Base-by-base conservation (phyloP, 2,113 vertebrate genomes). In the Axis porcinus region DNA sequence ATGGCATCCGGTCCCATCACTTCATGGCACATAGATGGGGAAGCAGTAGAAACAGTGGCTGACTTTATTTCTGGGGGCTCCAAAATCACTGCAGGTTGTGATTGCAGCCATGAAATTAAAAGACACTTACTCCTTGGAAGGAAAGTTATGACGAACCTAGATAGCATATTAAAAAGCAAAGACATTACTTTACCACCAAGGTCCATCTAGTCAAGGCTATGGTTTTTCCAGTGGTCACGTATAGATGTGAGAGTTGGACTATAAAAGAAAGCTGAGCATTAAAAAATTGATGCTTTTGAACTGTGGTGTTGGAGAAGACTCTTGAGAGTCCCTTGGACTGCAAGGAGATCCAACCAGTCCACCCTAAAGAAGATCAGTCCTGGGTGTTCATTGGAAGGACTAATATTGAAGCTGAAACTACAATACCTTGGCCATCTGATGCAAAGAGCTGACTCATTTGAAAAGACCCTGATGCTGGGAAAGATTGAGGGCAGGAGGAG, bases 11-110 rank as follows among this genome's bases (percentile, higher is more conserved):
- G 62, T n/a, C 62, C 33, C 16, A 67, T n/a, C 62, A 67, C 30
- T 64, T n/a, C 62, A 67, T n/a, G 33, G 17, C 1, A 67, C 10
- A 36, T 19, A 67, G 64, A 19, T 67, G 64, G 64, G 17, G 33
- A 67, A 19, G n/a, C 64, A 67, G 64, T n/a, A 16, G 4, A 67
- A 67, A 67, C 33, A 67, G 33, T n/a, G 33, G 2, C 7, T 10
- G 33, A 67, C 16, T 67, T n/a, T n/a, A n/a, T 67, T n/a, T n/a
- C 33, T 0, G 0, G 2, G 62, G 62, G 33, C 62, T n/a, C 33
- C 62, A 67, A n/a, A n/a, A 67, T n/a, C 62, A 67, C 33, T 19
- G 16, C 3, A 67, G 33, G 2, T 67, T 16, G 33, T 67, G 62
- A 67, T 0, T 8, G 7, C 33, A 67, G 4, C 16, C 16, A 8